Evolutionary conservation across 2,888 invertebrate genomes (phyloP).

Genomic region (Tipula vernalis): DNA sequence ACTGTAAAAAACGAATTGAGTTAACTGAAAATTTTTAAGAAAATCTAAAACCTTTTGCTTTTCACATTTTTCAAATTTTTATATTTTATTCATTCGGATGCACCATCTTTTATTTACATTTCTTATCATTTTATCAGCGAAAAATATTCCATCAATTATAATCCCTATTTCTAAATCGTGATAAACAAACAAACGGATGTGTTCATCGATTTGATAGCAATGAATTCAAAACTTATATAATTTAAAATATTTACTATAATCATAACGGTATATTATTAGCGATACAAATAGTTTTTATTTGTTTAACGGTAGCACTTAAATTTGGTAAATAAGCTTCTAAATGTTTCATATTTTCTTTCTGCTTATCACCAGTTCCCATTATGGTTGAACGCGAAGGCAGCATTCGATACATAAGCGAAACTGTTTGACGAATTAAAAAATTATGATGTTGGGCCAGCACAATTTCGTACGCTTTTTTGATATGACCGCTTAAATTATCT

Average conservation of each 20-base stretch:
- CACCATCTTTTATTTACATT: too few relatives aligned
- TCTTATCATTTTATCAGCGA: too few relatives aligned
- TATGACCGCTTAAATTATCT: constrained; percentile 47
- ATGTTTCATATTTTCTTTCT: constrained; percentile 33
- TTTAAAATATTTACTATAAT: neutral
- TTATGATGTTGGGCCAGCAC: constrained; percentile 57
- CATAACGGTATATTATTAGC: neutral
- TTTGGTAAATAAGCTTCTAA: constrained; percentile 38
- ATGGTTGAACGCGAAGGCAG: constrained; percentile 46
- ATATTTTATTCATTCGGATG: too few relatives aligned
- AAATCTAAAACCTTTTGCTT: too few relatives aligned
- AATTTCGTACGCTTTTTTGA: constrained; percentile 53
- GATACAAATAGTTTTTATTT: neutral
- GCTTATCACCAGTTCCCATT: constrained; percentile 36
- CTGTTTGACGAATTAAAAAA: constrained; percentile 18
- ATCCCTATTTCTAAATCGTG: neutral
- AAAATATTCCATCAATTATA: neutral
- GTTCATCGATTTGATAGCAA: neutral
- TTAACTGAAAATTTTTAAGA: too few relatives aligned
- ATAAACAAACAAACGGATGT: neutral
- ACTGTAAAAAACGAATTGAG: too few relatives aligned
- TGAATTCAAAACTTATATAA: neutral
- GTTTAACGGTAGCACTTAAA: neutral
- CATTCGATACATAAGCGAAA: constrained; percentile 50
- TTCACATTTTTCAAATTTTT: too few relatives aligned